Conservation (phyloP, 2,113 vertebrate species). For the Hyla sarda region DNA sequence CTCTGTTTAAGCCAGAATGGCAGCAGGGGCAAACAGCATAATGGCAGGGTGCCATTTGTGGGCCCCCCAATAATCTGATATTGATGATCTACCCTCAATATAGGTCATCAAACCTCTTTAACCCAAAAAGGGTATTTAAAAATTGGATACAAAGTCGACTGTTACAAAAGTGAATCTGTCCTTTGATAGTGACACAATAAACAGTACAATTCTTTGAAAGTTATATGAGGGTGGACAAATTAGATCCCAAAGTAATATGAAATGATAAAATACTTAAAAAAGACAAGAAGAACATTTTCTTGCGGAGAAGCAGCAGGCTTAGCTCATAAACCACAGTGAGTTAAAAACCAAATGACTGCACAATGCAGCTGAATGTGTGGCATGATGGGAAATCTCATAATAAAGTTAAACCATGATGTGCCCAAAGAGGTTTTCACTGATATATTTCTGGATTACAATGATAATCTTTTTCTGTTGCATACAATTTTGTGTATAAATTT, state of each 20-base stretch:
- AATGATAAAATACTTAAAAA: not conserved
- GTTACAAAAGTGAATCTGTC: not conserved
- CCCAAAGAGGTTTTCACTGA: constrained; percentile 47
- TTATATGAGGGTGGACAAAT: not conserved
- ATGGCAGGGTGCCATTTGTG: too few relatives aligned
- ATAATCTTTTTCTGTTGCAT: constrained; percentile 47
- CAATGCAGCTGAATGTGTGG: constrained; percentile 23
- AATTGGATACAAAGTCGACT: not conserved
- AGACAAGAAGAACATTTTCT: not conserved
- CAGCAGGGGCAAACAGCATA: too few relatives aligned
- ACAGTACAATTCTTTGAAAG: not conserved
- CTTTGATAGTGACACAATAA: not conserved
- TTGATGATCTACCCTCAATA: too few relatives aligned
- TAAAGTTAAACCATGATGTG: constrained; percentile 39
- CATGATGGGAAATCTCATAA: constrained; percentile 39
- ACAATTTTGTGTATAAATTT: constrained; percentile 52
- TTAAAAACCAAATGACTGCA: constrained; percentile 26
- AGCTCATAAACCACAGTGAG: not conserved
- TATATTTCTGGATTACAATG: constrained; percentile 43
- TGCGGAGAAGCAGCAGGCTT: constrained; percentile 3
- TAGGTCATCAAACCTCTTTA: too few relatives aligned
- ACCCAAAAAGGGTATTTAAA: too few relatives aligned
- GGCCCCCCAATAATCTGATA: too few relatives aligned
- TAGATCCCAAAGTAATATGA: not conserved
- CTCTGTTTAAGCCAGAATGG: too few relatives aligned